These are phyloP conservation scores for Orcinus orca DNA, from an alignment of 2,113 vertebrate species.

Conservation along the genomic window DNA sequence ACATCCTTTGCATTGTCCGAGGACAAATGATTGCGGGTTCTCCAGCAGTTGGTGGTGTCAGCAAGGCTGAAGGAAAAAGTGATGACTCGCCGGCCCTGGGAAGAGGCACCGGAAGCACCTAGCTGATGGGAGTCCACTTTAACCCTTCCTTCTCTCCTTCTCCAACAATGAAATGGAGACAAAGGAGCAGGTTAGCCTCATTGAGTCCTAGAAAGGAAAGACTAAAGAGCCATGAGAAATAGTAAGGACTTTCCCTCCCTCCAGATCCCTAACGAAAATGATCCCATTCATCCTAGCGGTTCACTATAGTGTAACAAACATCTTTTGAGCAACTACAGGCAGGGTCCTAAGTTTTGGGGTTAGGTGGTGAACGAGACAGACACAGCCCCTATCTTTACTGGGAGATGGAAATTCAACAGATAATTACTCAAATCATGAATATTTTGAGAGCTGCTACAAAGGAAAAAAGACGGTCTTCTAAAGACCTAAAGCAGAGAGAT, in stretches of 20 bases:
- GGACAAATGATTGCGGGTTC: not conserved
- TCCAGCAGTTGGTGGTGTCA: not conserved
- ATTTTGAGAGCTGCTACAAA: not conserved
- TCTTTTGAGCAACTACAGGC: not conserved
- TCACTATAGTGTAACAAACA: accelerated
- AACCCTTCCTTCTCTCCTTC: not conserved
- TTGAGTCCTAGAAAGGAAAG: not conserved
- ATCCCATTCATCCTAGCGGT: not conserved
- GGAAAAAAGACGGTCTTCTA: not conserved
- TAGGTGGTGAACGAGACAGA: not conserved
- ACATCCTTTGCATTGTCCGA: not conserved
- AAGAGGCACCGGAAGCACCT: not conserved
- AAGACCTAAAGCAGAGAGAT: not conserved
- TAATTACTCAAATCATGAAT: not conserved
- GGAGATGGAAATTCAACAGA: not conserved
- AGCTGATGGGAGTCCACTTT: not conserved
- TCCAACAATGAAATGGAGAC: not conserved
- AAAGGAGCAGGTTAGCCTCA: not conserved
- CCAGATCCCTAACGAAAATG: not conserved
- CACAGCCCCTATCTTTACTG: not conserved
- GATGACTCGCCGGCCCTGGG: not conserved
- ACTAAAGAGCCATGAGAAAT: not conserved
- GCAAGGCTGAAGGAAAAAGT: not conserved
- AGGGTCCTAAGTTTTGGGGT: not conserved
- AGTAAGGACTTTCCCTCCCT: not conserved